These are phyloP conservation scores for Stratiomys singularior DNA, from an alignment of 2,888 invertebrate genomes.

Conservation along the genomic window DNA sequence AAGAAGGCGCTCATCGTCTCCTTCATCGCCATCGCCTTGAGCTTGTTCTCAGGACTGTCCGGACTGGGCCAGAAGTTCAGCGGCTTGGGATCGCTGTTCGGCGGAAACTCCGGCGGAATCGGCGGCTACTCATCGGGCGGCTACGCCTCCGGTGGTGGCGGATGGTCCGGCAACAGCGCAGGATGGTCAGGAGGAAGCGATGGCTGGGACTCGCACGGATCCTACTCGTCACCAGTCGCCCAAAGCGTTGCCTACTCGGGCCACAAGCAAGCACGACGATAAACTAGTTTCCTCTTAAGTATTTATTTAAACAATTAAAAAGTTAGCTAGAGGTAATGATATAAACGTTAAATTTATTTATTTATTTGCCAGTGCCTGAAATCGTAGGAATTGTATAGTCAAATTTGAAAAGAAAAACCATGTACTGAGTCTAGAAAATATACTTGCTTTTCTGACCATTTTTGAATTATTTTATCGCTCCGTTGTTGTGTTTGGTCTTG, in stretches of 20 bases:
- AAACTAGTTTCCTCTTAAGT: background rate
- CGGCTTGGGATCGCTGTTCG: slow-evolving; percentile 57
- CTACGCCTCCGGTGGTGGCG: slow-evolving; percentile 58
- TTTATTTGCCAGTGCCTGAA: too few relatives aligned
- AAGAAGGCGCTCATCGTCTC: slow-evolving; percentile 73
- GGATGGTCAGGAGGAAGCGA: slow-evolving; percentile 54
- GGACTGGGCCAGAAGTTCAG: slow-evolving; percentile 58
- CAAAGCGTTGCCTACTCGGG: slow-evolving; percentile 68
- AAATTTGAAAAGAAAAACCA: too few relatives aligned
- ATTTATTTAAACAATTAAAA: slow-evolving; percentile 40
- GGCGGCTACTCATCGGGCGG: slow-evolving; percentile 57
- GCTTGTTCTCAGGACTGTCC: slow-evolving; percentile 66
- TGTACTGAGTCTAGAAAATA: too few relatives aligned
- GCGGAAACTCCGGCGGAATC: slow-evolving; percentile 58
- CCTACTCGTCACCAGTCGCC: slow-evolving; percentile 68
- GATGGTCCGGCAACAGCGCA: slow-evolving; percentile 56
- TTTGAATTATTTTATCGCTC: too few relatives aligned
- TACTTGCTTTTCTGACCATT: too few relatives aligned
- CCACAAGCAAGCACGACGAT: slow-evolving; percentile 63
- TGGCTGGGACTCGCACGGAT: slow-evolving; percentile 66
- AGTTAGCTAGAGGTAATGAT: too few relatives aligned
- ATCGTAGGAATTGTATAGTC: too few relatives aligned
- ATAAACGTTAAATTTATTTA: too few relatives aligned
- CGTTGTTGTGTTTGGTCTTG: too few relatives aligned
- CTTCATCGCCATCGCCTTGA: slow-evolving; percentile 70